These are phyloP conservation scores for Scophthalmus maximus DNA, from an alignment of 2,113 vertebrate genomes.

Conservation along the genomic window DNA sequence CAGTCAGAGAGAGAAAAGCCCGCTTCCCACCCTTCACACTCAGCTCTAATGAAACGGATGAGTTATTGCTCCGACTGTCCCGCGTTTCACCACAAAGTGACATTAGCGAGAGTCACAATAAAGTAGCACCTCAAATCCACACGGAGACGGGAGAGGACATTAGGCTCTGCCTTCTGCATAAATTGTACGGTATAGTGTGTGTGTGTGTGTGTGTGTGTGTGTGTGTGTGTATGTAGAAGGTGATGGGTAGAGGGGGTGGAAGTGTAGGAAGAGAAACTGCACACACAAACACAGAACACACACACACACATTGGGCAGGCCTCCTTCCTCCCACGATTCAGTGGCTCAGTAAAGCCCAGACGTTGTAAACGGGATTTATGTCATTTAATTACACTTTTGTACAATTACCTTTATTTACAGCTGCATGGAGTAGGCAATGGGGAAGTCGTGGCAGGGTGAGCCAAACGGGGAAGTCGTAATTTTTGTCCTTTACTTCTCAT, in stretches of 20 bases:
- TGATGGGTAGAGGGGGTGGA: neutral
- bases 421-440: conserved; percentile 60
- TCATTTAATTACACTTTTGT: conserved; percentile 84
- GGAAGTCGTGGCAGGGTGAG: conserved; percentile 44
- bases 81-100: conserved; percentile 52
- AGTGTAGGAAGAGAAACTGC: neutral
- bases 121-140: conserved; percentile 31
- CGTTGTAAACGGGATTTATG: conserved; percentile 82
- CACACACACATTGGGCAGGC: neutral
- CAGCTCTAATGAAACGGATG: conserved; percentile 68
- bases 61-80: conserved; percentile 57
- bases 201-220: conserved; percentile 12
- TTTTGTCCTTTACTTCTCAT: conserved; percentile 68
- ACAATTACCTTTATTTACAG: conserved; percentile 83
- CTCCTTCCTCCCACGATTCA: conserved; percentile 52
- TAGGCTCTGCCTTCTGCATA: conserved; percentile 5
- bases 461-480: conserved; percentile 65
- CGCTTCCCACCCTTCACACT: conserved; percentile 7
- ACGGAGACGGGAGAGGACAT: conserved; percentile 4
- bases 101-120: conserved; percentile 34
- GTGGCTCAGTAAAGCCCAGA: conserved; percentile 60
- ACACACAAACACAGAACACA: neutral
- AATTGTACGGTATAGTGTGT: too few relatives aligned
- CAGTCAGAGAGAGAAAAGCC: neutral
- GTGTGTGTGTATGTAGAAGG: conserved; percentile 15